Conservation (phyloP, 1,140 invertebrate genomes). For the Drosophila mauritiana region DNA sequence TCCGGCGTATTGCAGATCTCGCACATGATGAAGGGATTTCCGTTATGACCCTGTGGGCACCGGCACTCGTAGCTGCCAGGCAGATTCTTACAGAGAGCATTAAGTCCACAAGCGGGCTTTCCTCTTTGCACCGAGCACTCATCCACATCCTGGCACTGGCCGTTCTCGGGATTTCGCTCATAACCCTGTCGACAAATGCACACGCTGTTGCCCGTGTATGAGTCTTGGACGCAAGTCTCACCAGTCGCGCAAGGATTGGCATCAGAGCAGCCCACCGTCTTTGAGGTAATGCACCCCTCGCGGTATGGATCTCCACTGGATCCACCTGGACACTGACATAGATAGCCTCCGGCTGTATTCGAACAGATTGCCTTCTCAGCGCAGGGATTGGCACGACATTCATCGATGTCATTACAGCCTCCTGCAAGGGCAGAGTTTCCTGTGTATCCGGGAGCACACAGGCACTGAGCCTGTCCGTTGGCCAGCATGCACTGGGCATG, state of each 20-base stretch:
- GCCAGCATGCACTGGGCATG: conserved; percentile 95
- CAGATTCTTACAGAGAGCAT: conserved; percentile 95
- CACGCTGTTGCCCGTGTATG: conserved; percentile 89
- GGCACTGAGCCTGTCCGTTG: conserved; percentile 92
- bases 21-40: conserved; percentile 94
- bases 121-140: conserved; percentile 91
- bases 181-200: conserved; percentile 95
- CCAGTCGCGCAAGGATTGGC: conserved; percentile 91
- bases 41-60: conserved; percentile 93
- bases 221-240: conserved; percentile 93
- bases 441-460: conserved; percentile 91
- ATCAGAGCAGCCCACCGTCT: conserved; percentile 89
- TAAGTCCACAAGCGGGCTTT: conserved; percentile 92
- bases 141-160: conserved; percentile 93
- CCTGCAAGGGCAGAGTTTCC: conserved; percentile 88
- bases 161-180: conserved; percentile 89
- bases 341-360: conserved; percentile 93
- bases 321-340: conserved; percentile 94
- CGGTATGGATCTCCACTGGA: conserved; percentile 89
- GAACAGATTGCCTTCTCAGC: conserved; percentile 93
- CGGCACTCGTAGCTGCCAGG: conserved; percentile 97
- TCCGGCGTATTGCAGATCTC: conserved; percentile 93
- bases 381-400: conserved; percentile 92
- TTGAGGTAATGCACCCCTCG: conserved; percentile 89
- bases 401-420: conserved; percentile 94